These are phyloP conservation scores for Tachycineta bicolor DNA, from an alignment of 2,113 vertebrate genomes.

Conservation along the genomic window DNA sequence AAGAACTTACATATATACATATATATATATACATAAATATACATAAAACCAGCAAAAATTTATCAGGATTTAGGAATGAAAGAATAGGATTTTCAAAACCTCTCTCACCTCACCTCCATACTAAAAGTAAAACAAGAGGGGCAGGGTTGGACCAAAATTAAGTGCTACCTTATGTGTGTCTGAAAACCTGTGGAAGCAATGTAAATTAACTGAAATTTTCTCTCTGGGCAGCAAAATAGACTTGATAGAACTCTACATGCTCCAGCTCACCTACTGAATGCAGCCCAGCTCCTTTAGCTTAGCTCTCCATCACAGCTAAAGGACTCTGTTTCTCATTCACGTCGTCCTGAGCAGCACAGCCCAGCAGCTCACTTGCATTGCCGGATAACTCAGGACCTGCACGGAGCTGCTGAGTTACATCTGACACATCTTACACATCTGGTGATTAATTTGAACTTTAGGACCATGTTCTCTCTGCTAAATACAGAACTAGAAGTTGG, in stretches of 20 bases:
- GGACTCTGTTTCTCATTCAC: background rate
- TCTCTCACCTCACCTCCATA: background rate
- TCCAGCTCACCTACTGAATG: background rate
- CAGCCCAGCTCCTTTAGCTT: background rate
- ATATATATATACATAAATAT: background rate
- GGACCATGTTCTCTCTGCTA: background rate
- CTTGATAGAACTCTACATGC: background rate
- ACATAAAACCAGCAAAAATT: background rate
- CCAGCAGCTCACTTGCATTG: fast-evolving
- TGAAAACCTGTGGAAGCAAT: background rate
- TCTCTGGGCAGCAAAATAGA: background rate
- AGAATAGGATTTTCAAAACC: background rate
- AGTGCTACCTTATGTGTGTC: background rate
- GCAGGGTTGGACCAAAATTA: background rate
- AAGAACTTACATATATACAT: background rate
- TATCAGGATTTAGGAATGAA: background rate
- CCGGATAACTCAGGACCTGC: background rate
- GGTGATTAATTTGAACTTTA: background rate
- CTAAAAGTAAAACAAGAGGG: background rate
- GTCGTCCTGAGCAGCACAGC: background rate
- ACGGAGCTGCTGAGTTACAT: background rate
- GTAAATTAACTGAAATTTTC: background rate
- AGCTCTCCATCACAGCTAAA: background rate
- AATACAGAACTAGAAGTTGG: background rate
- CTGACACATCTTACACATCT: background rate